These are phyloP conservation scores for Anguilla obscura DNA, from an alignment of 2,797 vertebrate genomes.

Conservation along the genomic window DNA sequence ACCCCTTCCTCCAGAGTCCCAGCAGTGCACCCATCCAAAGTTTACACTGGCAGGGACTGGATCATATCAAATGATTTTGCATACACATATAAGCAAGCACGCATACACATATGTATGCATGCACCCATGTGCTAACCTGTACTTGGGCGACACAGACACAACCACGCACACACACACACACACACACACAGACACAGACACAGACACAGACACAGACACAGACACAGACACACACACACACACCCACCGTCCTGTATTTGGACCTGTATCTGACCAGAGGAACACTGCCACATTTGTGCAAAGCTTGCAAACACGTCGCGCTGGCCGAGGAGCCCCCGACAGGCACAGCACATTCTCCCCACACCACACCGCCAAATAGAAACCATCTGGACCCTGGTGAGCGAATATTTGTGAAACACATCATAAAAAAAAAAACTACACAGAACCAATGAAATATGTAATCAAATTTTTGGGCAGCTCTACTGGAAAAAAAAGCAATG, in stretches of 20 bases:
- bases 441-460: neutral
- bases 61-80: slow-evolving; percentile 57
- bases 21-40: slow-evolving; percentile 62
- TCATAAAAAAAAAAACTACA: neutral
- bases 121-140: neutral
- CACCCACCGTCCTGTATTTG: slow-evolving; percentile 41
- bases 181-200: neutral
- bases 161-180: neutral
- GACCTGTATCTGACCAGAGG: slow-evolving; percentile 52
- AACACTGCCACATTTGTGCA: slow-evolving; percentile 3
- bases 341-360: slow-evolving; percentile 3
- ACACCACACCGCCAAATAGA: neutral
- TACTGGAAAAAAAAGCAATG: neutral
- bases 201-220: neutral
- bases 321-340: neutral
- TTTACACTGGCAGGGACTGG: slow-evolving; percentile 66
- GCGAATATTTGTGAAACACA: slow-evolving; percentile 6
- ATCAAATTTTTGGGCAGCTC: neutral
- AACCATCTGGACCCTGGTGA: slow-evolving; percentile 16
- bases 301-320: neutral
- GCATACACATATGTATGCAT: neutral
- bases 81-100: neutral
- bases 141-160: neutral
- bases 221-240: neutral
- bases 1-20: slow-evolving; percentile 54